Evolutionary conservation across 1,140 invertebrate genomes (phyloP), one percentile per base, ranked within the genome.

Genomic region (Linepithema humile): DNA sequence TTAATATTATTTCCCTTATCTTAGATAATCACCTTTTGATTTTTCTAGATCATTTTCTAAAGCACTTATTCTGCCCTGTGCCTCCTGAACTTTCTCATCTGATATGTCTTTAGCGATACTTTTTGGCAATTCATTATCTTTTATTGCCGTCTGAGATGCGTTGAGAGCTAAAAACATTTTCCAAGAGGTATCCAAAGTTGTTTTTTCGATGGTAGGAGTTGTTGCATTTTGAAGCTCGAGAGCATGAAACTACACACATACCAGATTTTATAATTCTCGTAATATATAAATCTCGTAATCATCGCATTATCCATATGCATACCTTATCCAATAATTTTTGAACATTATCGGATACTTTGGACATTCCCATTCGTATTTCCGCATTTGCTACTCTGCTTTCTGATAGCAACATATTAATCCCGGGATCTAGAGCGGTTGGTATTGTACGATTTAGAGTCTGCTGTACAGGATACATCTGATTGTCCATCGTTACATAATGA

Each of bases 361-460:
- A 90, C 83, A 95, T 91, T 43, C 92, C 93, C 92, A 95, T 95
- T 86, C 94, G 87, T 29, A 95, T 91, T 88, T 95, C 94, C 12
- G 94, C 78, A 80, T 94, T 94, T 35, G 94, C 92, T 26, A 93
- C 94, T 85, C 94, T 88, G 32, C 90, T 91, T 90, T 95, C 94
- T 6, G 94, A 92, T 45, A 95, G 84, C 69, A 94, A 92, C 50
- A 95, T 86, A 85, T 94, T 93, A 9, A 94, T 83, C 75, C 90
- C 92, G 15, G 93, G 91, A 90, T 93, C 92, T 35, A 92, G 53
- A 23, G 87, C 62, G 0, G 90, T 57, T 60, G 90, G 82, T 80
- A 92, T 77, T 38, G 90, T 35, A 77, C 88, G 91, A 45, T 90
- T 75, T 45, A 92, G 32, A 69, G 85, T 83, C 73, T 91, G 83